phyloP scores from a whole-genome alignment of 2,113 vertebrate species.

The Danionella cerebrum region DNA sequence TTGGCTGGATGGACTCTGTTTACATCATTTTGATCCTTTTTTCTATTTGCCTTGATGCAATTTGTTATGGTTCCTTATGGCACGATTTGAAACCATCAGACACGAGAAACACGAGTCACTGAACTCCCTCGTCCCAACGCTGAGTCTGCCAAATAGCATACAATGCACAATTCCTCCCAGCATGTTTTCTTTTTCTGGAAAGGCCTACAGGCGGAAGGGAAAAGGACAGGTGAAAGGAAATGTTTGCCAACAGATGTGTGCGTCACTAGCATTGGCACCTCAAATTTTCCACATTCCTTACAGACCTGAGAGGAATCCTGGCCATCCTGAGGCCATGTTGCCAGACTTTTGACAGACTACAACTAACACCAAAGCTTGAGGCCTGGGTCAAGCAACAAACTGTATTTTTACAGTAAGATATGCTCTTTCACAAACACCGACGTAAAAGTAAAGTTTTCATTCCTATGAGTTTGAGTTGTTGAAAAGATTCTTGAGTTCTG shows the following conservation, averaged over 20 bases:
- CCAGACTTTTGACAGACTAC: neutral
- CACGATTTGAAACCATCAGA: neutral
- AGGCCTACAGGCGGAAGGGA: neutral
- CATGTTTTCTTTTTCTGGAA: neutral
- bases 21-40: slow-evolving; percentile 18
- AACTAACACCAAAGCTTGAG: neutral
- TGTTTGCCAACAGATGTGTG: slow-evolving; percentile 26
- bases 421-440: slow-evolving; percentile 26
- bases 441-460: slow-evolving; percentile 49
- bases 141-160: neutral
- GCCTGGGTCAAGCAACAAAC: neutral
- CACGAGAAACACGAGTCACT: neutral
- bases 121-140: neutral
- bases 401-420: slow-evolving; percentile 34
- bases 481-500: neutral
- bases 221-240: neutral
- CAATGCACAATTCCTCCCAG: neutral
- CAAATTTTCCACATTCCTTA: slow-evolving; percentile 44
- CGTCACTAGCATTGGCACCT: slow-evolving; percentile 37
- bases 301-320: slow-evolving; percentile 35
- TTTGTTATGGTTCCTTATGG: slow-evolving; percentile 21
- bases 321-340: neutral
- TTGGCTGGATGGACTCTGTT: slow-evolving; percentile 12
- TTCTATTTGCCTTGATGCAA: slow-evolving; percentile 19
- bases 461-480: slow-evolving; percentile 27